These are phyloP conservation scores for Oscheius sp. DNA, from an alignment of 2,888 invertebrate genomes.

Conservation along the genomic window DNA sequence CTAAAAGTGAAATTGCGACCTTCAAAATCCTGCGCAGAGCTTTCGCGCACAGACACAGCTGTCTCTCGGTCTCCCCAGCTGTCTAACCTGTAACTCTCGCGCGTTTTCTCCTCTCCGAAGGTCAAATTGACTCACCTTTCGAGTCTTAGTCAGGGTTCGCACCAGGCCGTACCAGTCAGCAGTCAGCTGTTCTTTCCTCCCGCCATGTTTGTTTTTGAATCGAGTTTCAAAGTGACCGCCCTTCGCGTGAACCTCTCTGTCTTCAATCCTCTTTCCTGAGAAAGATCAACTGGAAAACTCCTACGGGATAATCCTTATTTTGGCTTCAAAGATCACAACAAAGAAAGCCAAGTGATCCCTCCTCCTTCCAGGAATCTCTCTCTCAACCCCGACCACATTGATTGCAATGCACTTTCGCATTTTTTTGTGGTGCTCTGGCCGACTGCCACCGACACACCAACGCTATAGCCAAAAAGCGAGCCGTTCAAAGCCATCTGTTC, in stretches of 20 bases:
- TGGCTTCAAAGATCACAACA: background rate
- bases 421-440: background rate
- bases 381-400: background rate
- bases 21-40: background rate
- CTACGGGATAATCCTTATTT: background rate
- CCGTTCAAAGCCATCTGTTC: too few species aligned
- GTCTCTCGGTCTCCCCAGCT: background rate
- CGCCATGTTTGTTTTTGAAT: slow-evolving; percentile 19
- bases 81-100: background rate
- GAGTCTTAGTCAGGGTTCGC: background rate
- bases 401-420: slow-evolving; percentile 20
- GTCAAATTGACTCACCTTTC: slow-evolving; percentile 18
- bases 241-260: background rate
- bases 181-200: slow-evolving; percentile 15
- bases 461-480: slow-evolving; percentile 12
- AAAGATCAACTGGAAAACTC: background rate
- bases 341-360: too few species aligned
- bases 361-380: background rate
- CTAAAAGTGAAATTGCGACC: background rate
- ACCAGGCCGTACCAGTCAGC: slow-evolving; percentile 12
- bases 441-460: slow-evolving; percentile 9
- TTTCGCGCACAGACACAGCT: slow-evolving; percentile 26
- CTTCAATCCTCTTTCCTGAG: background rate
- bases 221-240: slow-evolving; percentile 24
- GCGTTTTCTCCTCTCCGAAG: background rate